These are phyloP conservation scores for Oligia fasciuncula DNA, from an alignment of 2,888 invertebrate genomes.

Conservation along the genomic window DNA sequence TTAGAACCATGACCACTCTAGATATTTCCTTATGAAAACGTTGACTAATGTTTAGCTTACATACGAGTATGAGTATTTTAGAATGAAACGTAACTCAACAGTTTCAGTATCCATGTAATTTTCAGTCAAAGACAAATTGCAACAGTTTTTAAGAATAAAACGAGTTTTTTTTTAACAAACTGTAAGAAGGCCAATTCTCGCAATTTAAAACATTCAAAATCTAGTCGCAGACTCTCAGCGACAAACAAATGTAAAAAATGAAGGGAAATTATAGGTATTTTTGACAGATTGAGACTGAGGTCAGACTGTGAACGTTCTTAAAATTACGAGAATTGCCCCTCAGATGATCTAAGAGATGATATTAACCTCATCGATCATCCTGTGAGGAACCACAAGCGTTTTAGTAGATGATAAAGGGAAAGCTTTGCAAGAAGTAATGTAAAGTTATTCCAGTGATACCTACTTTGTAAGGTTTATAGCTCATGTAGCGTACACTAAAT, in stretches of 20 bases:
- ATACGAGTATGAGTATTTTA: neutral
- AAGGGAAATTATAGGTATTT: too few species aligned
- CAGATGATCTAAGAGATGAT: too few species aligned
- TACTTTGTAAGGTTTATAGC: slow-evolving; percentile 30
- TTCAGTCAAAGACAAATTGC: neutral
- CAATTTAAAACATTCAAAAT: too few species aligned
- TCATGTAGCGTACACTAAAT: slow-evolving; percentile 45
- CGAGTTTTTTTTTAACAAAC: neutral
- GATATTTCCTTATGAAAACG: neutral
- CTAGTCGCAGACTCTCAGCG: too few species aligned
- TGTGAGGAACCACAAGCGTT: neutral
- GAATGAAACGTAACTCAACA: neutral
- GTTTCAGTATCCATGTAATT: neutral
- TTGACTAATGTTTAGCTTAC: neutral
- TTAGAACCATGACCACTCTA: neutral
- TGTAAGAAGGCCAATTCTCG: too few species aligned
- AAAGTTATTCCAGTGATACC: neutral
- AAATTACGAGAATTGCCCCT: too few species aligned
- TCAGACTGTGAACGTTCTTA: too few species aligned
- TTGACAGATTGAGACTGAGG: too few species aligned
- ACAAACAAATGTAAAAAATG: too few species aligned
- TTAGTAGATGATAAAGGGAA: neutral
- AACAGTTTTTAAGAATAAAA: neutral
- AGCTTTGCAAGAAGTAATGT: neutral
- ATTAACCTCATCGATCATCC: neutral